phyloP scores from a whole-genome alignment of 2,113 vertebrate genomes.

The Dasyurus viverrinus region DNA sequence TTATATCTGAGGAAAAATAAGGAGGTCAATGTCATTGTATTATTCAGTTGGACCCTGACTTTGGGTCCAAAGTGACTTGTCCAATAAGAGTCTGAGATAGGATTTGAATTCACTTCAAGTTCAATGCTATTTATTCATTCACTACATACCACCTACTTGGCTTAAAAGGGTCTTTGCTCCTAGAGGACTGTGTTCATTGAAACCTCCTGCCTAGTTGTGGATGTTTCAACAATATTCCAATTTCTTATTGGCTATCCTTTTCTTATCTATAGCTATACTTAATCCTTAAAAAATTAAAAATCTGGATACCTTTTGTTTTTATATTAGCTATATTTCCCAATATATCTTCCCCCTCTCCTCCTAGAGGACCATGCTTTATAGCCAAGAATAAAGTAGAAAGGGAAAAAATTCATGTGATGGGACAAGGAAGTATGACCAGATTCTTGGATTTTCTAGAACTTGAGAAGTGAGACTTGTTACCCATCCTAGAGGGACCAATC shows the following conservation, averaged over 20 bases:
- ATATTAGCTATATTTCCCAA: background rate
- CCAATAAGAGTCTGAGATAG: no score
- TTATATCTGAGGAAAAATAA: no score
- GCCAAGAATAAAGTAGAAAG: background rate
- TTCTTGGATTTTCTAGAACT: background rate
- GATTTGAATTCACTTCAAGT: no score
- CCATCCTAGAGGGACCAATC: background rate
- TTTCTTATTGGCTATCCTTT: background rate
- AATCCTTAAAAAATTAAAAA: background rate
- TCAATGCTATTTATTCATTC: no score
- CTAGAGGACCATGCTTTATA: background rate
- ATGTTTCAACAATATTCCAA: background rate
- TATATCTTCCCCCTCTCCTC: background rate
- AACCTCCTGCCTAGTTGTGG: background rate
- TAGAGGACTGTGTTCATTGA: background rate
- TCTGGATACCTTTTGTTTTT: background rate
- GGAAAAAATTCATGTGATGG: background rate
- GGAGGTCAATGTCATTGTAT: no score
- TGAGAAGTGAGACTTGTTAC: background rate
- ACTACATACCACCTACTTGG: background rate
- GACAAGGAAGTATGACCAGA: background rate
- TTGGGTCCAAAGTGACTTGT: no score
- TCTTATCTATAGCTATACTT: background rate
- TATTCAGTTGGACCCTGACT: no score
- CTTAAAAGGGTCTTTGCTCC: background rate